Conservation (phyloP, 2,888 invertebrate species). For the Choristoneura rosaceana region DNA sequence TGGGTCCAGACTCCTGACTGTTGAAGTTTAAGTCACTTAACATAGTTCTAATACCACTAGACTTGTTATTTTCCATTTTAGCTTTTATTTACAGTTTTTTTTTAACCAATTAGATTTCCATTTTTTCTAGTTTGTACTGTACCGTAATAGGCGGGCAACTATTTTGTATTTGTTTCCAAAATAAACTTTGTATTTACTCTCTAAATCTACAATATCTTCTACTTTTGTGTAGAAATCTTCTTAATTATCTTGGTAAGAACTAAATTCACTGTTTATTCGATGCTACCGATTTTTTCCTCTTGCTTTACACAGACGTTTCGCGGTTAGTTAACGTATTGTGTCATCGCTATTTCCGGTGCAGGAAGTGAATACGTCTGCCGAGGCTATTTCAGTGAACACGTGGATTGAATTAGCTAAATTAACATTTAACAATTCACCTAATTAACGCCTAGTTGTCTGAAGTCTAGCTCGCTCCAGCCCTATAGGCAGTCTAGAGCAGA, state of each 20-base stretch:
- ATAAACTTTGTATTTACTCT: neutral
- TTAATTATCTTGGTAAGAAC: neutral
- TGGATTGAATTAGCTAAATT: slow-evolving; percentile 1
- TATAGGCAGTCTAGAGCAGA: slow-evolving; percentile 55
- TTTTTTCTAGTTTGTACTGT: no score
- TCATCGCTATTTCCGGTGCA: slow-evolving; percentile 45
- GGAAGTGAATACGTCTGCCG: slow-evolving; percentile 32
- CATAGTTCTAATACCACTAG: no score
- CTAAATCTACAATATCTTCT: no score
- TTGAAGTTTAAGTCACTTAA: no score
- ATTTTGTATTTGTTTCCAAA: neutral
- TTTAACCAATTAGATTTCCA: no score
- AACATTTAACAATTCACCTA: neutral
- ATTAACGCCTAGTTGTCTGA: slow-evolving; percentile 1
- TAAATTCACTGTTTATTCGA: neutral
- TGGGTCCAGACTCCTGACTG: no score
- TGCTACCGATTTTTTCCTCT: neutral
- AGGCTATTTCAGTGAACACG: slow-evolving; percentile 9
- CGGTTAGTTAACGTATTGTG: slow-evolving; percentile 26
- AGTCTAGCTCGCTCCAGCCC: slow-evolving; percentile 16
- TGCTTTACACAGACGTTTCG: slow-evolving; percentile 10
- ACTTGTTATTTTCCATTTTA: no score
- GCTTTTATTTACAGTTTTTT: no score
- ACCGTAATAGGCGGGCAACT: no score
- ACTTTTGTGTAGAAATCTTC: neutral